Evolutionary conservation across 2,888 invertebrate species (phyloP), one percentile per base, ranked within the genome.

Genomic region (Petrophora chlorosata): DNA sequence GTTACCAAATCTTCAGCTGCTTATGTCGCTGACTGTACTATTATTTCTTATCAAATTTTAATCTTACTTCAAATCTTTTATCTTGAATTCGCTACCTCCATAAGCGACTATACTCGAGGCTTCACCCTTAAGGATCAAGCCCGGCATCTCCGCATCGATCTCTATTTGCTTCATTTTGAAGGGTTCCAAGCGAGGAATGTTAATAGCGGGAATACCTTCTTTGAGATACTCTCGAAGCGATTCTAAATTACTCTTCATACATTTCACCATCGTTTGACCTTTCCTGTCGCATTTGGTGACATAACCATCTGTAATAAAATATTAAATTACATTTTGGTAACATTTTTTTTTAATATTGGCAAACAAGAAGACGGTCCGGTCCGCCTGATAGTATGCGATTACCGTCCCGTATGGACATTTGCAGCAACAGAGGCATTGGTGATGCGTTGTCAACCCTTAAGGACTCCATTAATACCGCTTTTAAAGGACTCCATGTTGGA

Each of bases 111-210:
- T 19, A 2, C 7, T 19, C 7, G 19, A 19, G 7, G 19, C 19
- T 19, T 19, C 19, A 7, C 19, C 19, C 7, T 19, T 19, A 5
- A 19, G 4, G 19, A 19, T 2, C 1, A 19, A 5, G 7, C 19
- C 19, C 4, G 19, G 19, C 7, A 19, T 2, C 7, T 19, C 19
- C 4, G 5, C 19, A 4, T 19, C 19, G 2, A 19, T 4, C 19
- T 19, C 19, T 2, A 19, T 19, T 4, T 19, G 19, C 7, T 19
- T 19, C 2, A 19, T 19, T 7, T 7, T 19, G 19, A 19, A 19
- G 19, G 19, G 19, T 19, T 19, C 19, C 19, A 19, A 19, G 19
- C 19, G 19, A 19, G 40, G 40, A 8, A 40, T 25, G n/a, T 30
- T 9, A 4, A 23, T 2, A 1, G 8, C 22, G n/a, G 30, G 40